phyloP scores from a whole-genome alignment of 64 coral and sea anemone species.

The Pachyseris speciosa region DNA sequence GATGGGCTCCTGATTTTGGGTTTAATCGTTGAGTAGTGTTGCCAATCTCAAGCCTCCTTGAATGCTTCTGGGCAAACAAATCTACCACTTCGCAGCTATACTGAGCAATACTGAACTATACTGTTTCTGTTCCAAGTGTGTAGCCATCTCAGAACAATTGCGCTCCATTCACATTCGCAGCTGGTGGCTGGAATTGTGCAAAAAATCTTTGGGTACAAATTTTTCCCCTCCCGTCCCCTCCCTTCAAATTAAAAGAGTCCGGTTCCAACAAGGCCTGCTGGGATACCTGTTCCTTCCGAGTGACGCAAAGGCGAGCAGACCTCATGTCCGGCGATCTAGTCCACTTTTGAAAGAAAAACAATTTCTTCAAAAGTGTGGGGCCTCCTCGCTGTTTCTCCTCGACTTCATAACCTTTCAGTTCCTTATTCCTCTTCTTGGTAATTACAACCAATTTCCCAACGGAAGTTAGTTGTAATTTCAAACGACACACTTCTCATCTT shows the following conservation, averaged over 20 bases:
- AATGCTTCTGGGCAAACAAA: too few species aligned
- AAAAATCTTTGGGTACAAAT: too few species aligned
- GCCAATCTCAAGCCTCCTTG: too few species aligned
- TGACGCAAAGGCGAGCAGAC: slow-evolving; percentile 99
- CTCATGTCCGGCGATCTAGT: slow-evolving; percentile 90
- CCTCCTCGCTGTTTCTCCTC: slow-evolving; percentile 98
- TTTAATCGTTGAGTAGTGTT: too few species aligned
- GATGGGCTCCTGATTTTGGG: too few species aligned
- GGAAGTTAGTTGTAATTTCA: slow-evolving; percentile 74
- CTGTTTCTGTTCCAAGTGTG: too few species aligned
- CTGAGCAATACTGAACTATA: too few species aligned
- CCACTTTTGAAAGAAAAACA: slow-evolving; percentile 99
- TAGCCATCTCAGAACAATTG: too few species aligned
- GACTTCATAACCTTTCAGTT: slow-evolving; percentile 49
- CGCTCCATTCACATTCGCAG: too few species aligned
- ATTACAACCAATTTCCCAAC: slow-evolving; percentile 69
- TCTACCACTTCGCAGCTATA: too few species aligned
- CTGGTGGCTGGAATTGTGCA: too few species aligned
- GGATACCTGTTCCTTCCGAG: slow-evolving; percentile 61
- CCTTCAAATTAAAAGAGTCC: not conserved
- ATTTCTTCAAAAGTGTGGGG: slow-evolving; percentile 99
- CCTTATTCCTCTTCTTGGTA: slow-evolving; percentile 30
- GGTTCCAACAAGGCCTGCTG: slow-evolving; percentile 50
- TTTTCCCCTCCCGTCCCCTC: not conserved
- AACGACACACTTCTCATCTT: slow-evolving; percentile 6